Evolutionary conservation across 2,888 invertebrate species (phyloP), one percentile per base, ranked within the genome.

Genomic region (Eledone cirrhosa): DNA sequence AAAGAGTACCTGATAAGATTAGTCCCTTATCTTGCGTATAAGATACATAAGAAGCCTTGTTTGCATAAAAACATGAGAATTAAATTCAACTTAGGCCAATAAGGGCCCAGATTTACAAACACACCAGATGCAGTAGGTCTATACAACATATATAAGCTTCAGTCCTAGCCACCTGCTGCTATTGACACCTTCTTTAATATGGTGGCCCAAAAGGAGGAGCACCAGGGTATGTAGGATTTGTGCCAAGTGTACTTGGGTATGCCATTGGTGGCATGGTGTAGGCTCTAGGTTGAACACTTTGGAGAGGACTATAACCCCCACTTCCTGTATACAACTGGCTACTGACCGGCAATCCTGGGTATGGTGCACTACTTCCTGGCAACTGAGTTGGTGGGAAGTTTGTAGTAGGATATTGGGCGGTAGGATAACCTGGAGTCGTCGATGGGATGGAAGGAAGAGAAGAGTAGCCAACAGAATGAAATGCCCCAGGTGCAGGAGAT

Each of bases 301-400:
- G 76, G 29, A 67, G 59, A 31, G 75, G 76, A 65, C 76, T 65
- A 11, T 77, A 63, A 48, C 48, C 79, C 48, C 59, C 75, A 29
- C 79, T 77, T 65, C 77, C 77, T 22, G 79, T 67, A 53, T 79
- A 79, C 67, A 79, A 67, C 48, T 76, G 76, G 48, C 79, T 79
- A 22, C 76, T 77, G 67, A 77, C 76, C 24, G 77, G 77, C 48
- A 77, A 69, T 27, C 67, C 69, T 29, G 79, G 53, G 22, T 77
- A 76, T 31, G 77, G 76, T 48, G 67, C 69, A 48, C 48, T 77
- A 72, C 79, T 79, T 47, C 77, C 53, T 16, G 77, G 76, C 24
- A 79, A 69, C 69, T 77, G 67, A 27, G 79, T 77, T 48, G 77
- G 77, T 63, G 63, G 63, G 29, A 47, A 76, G 29, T 48, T 76